Conservation (phyloP, 1,140 invertebrate species). For the Acromyrmex heyeri region DNA sequence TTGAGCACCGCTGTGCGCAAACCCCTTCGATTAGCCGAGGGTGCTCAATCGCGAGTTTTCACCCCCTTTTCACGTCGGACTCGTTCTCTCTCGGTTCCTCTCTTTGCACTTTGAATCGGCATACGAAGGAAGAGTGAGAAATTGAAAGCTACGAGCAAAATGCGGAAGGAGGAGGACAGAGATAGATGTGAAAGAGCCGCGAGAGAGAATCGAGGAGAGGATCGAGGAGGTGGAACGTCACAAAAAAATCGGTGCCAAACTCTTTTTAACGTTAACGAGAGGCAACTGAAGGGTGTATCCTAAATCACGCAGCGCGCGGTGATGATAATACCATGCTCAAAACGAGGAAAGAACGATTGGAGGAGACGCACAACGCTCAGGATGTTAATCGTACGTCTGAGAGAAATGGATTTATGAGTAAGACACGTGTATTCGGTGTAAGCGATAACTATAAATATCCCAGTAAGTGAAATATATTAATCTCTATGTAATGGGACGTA, state of each 20-base stretch:
- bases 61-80: conserved; percentile 46
- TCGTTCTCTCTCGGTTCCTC: conserved; percentile 44
- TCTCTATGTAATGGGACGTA: conserved; percentile 49
- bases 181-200: background rate
- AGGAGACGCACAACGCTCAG: conserved; percentile 42
- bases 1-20: conserved; percentile 48
- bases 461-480: conserved; percentile 55
- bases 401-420: conserved; percentile 41
- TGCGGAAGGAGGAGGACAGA: conserved; percentile 13
- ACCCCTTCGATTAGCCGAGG: conserved; percentile 51
- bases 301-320: conserved; percentile 37
- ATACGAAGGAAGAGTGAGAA: background rate
- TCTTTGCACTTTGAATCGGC: background rate
- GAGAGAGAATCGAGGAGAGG: conserved; percentile 6
- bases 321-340: conserved; percentile 43
- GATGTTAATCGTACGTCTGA: conserved; percentile 49
- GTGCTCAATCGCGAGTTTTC: conserved; percentile 63
- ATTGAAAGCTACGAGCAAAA: background rate
- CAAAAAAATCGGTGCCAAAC: conserved; percentile 67
- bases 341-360: conserved; percentile 20
- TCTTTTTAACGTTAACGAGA: conserved; percentile 54
- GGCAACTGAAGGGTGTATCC: conserved; percentile 52
- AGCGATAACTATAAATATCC: conserved; percentile 53
- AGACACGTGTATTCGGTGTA: conserved; percentile 22
- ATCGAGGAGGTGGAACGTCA: conserved; percentile 39